Conservation (phyloP, 2,113 vertebrate species). For the Anolis sagrei region DNA sequence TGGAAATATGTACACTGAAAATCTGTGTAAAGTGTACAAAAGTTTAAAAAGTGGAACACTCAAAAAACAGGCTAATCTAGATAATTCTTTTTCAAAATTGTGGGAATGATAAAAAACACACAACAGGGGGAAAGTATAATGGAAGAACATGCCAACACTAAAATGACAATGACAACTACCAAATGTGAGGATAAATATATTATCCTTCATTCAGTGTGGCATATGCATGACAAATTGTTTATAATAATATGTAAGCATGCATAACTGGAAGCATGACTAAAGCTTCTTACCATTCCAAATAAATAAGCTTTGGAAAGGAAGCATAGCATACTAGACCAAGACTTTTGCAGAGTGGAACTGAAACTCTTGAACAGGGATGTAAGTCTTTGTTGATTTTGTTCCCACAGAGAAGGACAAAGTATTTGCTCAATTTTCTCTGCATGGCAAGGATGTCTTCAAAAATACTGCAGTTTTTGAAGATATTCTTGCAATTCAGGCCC, state of each 20-base stretch:
- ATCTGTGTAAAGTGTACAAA: neutral
- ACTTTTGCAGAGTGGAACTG: neutral
- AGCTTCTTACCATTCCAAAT: neutral
- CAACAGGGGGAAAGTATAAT: neutral
- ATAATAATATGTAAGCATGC: neutral
- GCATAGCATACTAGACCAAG: neutral
- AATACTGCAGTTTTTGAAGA: too few species aligned
- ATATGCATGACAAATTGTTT: too few species aligned
- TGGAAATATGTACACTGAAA: neutral
- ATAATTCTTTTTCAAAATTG: neutral
- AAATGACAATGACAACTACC: too few species aligned
- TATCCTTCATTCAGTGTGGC: neutral
- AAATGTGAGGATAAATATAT: neutral
- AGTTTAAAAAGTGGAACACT: neutral
- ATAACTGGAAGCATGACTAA: neutral
- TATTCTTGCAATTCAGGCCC: too few species aligned
- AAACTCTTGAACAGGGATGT: neutral
- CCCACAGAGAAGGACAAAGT: neutral
- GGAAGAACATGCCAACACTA: neutral
- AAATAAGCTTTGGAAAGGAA: neutral
- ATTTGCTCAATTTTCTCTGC: too few species aligned
- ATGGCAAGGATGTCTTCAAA: too few species aligned
- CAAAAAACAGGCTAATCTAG: neutral
- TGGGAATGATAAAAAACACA: neutral
- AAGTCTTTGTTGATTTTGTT: neutral